Evolutionary conservation across 2,113 vertebrate species (phyloP), one percentile per base, ranked within the genome.

Genomic region (Synodontis membranacea): DNA sequence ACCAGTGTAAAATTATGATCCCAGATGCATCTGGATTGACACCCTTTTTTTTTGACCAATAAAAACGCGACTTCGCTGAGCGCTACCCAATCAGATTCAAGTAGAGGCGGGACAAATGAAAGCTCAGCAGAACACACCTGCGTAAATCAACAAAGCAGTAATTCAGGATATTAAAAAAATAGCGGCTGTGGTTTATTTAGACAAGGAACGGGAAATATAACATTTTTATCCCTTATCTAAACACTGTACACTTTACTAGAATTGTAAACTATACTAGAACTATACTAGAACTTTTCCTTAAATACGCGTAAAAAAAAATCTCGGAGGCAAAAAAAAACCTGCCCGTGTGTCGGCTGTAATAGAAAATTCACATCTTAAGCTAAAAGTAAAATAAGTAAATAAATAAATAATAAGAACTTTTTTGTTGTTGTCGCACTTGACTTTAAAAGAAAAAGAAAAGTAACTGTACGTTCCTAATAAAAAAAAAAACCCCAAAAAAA

Each of bases 121-220:
- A 85, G 37, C 76, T 58, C 62, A 54, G 62, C 19, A 64, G n/a
- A n/a, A n/a, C 58, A 52, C 83, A 87, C 88, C 86, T 87, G 72
- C 64, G 54, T 54, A 89, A 81, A 81, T 86, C 62, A 87, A 86
- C 58, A 87, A 87, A 80, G 28, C 58, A 80, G 74, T n/a, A 52
- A 46, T 70, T 68, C 72, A 28, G 31, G 52, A 1, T 11, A 60
- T 72, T 31, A 42, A 80, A 28, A 34, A 84, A 64, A 86, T 60
- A 80, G 84, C 72, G 64, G 75, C 15, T 44, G 21, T 15, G 75
- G 21, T 21, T 79, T 10, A 79, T 21, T 46, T 46, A 5, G 10
- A 46, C 42, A 48, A 31, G 10, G 4, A n/a, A n/a, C n/a, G 5
- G 4, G 34, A 44, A 81, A 82, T 21, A 21, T 44, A 62, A 28